phyloP scores from a whole-genome alignment of 1,140 invertebrate genomes.

The Bombus turneri region DNA sequence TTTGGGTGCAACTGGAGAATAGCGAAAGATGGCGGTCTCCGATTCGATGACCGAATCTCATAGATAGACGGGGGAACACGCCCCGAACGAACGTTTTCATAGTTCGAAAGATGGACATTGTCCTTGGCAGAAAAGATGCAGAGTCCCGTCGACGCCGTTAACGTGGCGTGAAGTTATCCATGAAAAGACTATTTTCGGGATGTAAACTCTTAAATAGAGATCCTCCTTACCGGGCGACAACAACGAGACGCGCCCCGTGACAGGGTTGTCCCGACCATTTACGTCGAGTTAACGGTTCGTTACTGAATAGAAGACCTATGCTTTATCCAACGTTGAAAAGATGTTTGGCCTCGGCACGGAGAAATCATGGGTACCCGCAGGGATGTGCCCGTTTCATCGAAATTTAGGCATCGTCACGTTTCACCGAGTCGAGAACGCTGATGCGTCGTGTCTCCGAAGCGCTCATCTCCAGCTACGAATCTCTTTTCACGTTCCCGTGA shows the following conservation, averaged over 20 bases:
- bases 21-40: background rate
- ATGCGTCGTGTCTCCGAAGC: too few relatives aligned
- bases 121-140: slow-evolving; percentile 7
- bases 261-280: slow-evolving; percentile 71
- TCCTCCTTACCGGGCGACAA: slow-evolving; percentile 57
- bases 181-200: slow-evolving; percentile 76
- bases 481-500: too few relatives aligned
- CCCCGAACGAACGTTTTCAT: slow-evolving; percentile 4
- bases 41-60: background rate
- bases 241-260: slow-evolving; percentile 53
- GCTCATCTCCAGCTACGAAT: too few relatives aligned
- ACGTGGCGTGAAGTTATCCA: slow-evolving; percentile 77
- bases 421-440: background rate
- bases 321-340: slow-evolving; percentile 76
- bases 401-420: slow-evolving; percentile 49
- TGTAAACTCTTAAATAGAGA: slow-evolving; percentile 75
- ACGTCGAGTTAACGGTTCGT: slow-evolving; percentile 81
- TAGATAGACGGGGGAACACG: background rate
- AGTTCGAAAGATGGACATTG: slow-evolving; percentile 26
- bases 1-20: fast-evolving
- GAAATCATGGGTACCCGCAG: slow-evolving; percentile 52
- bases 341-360: slow-evolving; percentile 73
- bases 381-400: background rate
- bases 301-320: slow-evolving; percentile 69
- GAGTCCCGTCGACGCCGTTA: slow-evolving; percentile 42